phyloP scores from a whole-genome alignment of 2,113 vertebrate genomes.

The Muscicapa adusta region DNA sequence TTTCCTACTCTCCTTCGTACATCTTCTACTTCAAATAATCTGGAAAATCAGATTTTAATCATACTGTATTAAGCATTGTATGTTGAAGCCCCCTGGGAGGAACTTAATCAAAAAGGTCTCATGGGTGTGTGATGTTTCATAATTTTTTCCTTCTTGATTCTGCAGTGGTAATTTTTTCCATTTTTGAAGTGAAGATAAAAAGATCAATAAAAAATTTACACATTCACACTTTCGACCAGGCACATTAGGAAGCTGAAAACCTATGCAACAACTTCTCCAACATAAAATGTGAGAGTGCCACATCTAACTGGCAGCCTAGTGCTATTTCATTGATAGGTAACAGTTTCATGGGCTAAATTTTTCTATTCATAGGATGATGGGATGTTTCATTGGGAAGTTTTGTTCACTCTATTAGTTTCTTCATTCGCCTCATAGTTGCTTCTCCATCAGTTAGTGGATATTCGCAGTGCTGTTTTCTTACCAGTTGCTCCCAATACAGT shows the following conservation, averaged over 20 bases:
- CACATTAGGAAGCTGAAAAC: neutral
- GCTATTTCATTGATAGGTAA: neutral
- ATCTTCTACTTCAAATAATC: neutral
- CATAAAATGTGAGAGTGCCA: neutral
- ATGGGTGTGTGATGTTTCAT: neutral
- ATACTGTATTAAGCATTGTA: neutral
- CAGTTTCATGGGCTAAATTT: neutral
- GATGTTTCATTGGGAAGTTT: neutral
- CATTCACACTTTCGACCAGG: neutral
- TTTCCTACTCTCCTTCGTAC: neutral
- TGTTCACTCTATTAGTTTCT: neutral
- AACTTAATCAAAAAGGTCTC: neutral
- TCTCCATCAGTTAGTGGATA: neutral
- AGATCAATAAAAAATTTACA: neutral
- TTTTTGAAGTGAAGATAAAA: neutral
- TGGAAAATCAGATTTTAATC: neutral
- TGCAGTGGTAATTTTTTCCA: neutral
- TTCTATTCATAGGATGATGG: neutral
- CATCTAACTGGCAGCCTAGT: neutral
- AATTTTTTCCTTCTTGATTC: neutral
- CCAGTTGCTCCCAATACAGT: neutral
- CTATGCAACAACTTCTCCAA: neutral
- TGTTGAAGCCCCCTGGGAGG: neutral
- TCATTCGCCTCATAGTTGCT: neutral
- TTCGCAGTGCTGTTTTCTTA: neutral